Conservation (phyloP, 2,113 vertebrate species). For the Ictalurus punctatus region DNA sequence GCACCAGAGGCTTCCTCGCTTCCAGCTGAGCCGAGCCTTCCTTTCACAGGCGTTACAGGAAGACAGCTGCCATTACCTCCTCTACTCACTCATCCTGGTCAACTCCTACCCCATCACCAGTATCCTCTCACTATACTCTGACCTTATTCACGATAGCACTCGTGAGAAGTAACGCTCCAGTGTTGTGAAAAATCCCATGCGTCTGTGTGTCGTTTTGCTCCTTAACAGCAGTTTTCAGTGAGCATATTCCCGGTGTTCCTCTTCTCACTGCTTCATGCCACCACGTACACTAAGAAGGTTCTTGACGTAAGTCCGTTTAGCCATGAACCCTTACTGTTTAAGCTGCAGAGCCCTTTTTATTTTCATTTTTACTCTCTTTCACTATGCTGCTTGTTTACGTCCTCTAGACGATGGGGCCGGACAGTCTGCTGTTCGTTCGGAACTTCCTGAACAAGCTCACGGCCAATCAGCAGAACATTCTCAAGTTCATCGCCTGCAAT, state of each 20-base stretch:
- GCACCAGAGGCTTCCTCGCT: constrained; percentile 91
- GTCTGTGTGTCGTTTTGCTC: constrained; percentile 29
- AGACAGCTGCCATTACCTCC: constrained; percentile 97
- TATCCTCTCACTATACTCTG: constrained; percentile 79
- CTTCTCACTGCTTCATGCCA: constrained; percentile 97
- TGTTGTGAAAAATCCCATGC: background rate
- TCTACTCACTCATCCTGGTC: constrained; percentile 97
- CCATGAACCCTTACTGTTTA: background rate
- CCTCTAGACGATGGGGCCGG: constrained; percentile 83
- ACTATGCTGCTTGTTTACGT: background rate
- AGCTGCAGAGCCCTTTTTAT: background rate
- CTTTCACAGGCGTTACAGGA: constrained; percentile 92
- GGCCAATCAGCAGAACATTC: constrained; percentile 95
- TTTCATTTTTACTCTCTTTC: background rate
- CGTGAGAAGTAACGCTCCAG: background rate
- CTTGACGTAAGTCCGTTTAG: constrained; percentile 86
- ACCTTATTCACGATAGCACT: background rate
- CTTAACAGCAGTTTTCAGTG: constrained; percentile 86
- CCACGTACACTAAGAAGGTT: constrained; percentile 94
- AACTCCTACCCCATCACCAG: constrained; percentile 98
- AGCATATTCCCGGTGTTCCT: constrained; percentile 97
- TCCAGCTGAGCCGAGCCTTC: constrained; percentile 92
- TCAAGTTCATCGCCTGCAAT: constrained; percentile 98
- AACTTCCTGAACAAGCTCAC: constrained; percentile 89
- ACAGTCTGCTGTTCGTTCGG: constrained; percentile 86